Evolutionary conservation across 2,113 vertebrate species (phyloP), one percentile per base, ranked within the genome.

Genomic region (Nothocercus nigrocapillus): DNA sequence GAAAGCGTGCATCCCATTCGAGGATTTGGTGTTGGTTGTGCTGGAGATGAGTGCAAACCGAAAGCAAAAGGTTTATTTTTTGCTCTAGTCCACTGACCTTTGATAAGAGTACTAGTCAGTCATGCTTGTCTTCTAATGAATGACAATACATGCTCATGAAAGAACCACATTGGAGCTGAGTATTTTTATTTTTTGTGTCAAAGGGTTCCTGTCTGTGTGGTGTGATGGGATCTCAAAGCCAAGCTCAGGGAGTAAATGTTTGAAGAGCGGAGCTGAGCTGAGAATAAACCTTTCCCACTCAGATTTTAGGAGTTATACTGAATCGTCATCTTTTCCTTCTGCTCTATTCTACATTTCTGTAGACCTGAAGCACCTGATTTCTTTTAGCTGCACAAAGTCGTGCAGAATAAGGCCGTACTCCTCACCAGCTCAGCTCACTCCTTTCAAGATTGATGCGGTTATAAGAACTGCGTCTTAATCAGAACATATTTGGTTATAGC

Each of bases 401-500:
- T 90, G 34, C 58, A 92, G 38, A 66, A 56, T 22, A 66, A 88
- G n/a, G n/a, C 53, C 73, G 20, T 66, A 58, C 62, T 86, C n/a
- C 11, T 79, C 61, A 84, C 11, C 9, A 7, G 13, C 40, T 69
- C 68, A 92, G 45, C 49, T 66, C 59, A 70, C 22, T 54, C 75
- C 61, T 91, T 93, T 63, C 38, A 82, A 93, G 88, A 92, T 2
- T 69, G 62, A 86, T 78, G 54, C 53, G 88, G 92, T 85, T 6
- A 11, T 58, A 88, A 79, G 93, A 90, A 19, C 30, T 85, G 90
- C 45, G 58, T 53, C 69, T 89, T 93, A 94, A 90, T 94, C 80
- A 93, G 82, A 15, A 81, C 47, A 78, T 73, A 84, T 89, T 92
- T 93, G 83, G 88, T 90, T 87, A 89, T 24, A 82, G 9, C 36